Evolutionary conservation across 2,797 vertebrate genomes (phyloP).

Genomic region (Enteromius mattozi): DNA sequence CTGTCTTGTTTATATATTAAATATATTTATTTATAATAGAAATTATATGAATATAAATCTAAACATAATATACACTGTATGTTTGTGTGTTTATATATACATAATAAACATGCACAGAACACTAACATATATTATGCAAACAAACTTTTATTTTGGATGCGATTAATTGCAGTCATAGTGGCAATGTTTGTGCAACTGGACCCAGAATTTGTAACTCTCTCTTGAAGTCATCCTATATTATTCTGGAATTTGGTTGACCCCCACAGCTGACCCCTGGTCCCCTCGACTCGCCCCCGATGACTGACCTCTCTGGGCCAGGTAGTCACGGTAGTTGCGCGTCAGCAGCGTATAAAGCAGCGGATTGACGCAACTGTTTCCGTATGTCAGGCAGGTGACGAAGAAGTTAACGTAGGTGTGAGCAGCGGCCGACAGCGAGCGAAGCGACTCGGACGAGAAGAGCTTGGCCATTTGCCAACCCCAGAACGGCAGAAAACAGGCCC

Average conservation of each 20-base stretch:
- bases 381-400: conserved; percentile 86
- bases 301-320: conserved; percentile 75
- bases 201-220: neutral
- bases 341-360: conserved; percentile 87
- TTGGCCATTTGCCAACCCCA: conserved; percentile 87
- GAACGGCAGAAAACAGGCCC: conserved; percentile 88
- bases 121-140: too few relatives aligned
- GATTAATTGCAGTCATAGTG: neutral
- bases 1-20: too few relatives aligned
- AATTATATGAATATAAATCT: too few relatives aligned
- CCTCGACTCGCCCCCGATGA: conserved; percentile 68
- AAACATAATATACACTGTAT: too few relatives aligned
- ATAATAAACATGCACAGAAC: too few relatives aligned
- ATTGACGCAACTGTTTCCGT: conserved; percentile 87
- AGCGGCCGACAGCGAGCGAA: conserved; percentile 71
- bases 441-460: conserved; percentile 75
- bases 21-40: too few relatives aligned
- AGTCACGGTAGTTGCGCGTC: conserved; percentile 75
- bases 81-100: too few relatives aligned
- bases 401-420: conserved; percentile 86
- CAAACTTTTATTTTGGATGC: too few relatives aligned
- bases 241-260: conserved; percentile 65
- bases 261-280: conserved; percentile 66
- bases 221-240: neutral
- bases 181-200: neutral